Percentiles rank a stretch among this genome's conserved stretches.
phyloP scores from a whole-genome alignment of 1,140 invertebrate genomes.

The Drosophila aff. region DNA sequence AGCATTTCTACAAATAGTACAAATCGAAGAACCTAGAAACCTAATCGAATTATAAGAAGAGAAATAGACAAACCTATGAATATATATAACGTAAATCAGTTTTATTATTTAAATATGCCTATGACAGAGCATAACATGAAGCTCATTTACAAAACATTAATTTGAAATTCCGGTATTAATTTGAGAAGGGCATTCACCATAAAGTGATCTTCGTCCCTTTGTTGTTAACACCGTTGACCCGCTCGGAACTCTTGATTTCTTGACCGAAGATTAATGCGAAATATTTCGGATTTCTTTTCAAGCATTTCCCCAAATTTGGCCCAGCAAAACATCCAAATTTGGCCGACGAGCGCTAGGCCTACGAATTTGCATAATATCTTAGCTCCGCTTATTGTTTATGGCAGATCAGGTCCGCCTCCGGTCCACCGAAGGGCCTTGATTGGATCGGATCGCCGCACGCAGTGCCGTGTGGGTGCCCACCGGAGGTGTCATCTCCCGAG shows the following conservation, averaged over 20 bases:
- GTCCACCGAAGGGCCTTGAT: conserved; percentile 27
- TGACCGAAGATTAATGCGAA: conserved; percentile 30
- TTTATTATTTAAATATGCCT: conserved; percentile 10
- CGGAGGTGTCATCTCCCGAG: conserved; percentile 1
- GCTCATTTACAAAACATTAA: neutral
- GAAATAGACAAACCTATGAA: neutral
- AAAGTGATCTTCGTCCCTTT: neutral
- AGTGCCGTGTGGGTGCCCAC: conserved; percentile 12
- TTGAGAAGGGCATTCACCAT: conserved; percentile 6
- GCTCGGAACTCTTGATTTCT: conserved; percentile 5
- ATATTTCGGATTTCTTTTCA: conserved; percentile 27
- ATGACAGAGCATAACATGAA: neutral
- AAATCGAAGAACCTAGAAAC: neutral
- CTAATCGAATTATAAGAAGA: neutral
- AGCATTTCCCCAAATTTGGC: conserved; percentile 22
- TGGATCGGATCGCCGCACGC: neutral
- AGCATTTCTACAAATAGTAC: neutral
- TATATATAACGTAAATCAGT: conserved; percentile 8
- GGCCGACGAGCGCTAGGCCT: conserved; percentile 15
- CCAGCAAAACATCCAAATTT: conserved; percentile 10
- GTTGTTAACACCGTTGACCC: neutral
- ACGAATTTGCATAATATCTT: conserved; percentile 35
- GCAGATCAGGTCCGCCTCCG: conserved; percentile 34
- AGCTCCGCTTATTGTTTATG: conserved; percentile 16
- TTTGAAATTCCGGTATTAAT: neutral